These are phyloP conservation scores for Sitta carolinensis DNA, from an alignment of 2,797 vertebrate genomes.

Conservation along the genomic window DNA sequence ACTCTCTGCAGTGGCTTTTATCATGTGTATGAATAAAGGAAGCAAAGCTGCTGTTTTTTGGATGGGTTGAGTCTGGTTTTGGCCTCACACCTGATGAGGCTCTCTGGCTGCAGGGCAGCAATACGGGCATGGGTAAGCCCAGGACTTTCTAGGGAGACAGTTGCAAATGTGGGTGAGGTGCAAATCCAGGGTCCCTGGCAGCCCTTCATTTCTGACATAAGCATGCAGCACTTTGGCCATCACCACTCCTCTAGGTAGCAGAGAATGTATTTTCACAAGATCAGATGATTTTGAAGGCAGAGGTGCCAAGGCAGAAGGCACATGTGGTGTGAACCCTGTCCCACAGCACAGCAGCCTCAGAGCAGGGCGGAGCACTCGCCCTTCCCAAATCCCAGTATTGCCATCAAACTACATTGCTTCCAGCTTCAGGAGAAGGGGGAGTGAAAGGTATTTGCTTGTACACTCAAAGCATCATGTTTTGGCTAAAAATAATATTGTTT, in stretches of 20 bases:
- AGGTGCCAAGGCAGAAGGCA: background rate
- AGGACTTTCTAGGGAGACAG: background rate
- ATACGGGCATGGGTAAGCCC: rapidly evolving
- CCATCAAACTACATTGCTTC: background rate
- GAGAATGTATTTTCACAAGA: background rate
- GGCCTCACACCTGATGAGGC: background rate
- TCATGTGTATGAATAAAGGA: background rate
- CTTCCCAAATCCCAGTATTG: background rate
- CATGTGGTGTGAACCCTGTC: rapidly evolving
- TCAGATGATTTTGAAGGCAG: background rate
- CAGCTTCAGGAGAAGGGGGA: background rate
- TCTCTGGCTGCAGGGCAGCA: background rate
- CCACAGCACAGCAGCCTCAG: rapidly evolving
- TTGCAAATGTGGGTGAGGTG: background rate
- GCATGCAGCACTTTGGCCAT: background rate
- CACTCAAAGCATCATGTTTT: background rate
- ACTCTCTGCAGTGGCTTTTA: background rate
- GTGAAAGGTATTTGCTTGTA: background rate
- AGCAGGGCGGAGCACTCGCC: background rate
- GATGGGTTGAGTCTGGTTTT: background rate
- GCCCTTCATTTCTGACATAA: background rate
- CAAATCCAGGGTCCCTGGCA: background rate
- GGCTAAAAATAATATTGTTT: conserved; percentile 12
- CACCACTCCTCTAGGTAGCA: background rate
- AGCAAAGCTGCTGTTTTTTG: background rate